Evolutionary conservation across 2,113 vertebrate species (phyloP), one percentile per base, ranked within the genome.

Genomic region (Dasyprocta punctata): DNA sequence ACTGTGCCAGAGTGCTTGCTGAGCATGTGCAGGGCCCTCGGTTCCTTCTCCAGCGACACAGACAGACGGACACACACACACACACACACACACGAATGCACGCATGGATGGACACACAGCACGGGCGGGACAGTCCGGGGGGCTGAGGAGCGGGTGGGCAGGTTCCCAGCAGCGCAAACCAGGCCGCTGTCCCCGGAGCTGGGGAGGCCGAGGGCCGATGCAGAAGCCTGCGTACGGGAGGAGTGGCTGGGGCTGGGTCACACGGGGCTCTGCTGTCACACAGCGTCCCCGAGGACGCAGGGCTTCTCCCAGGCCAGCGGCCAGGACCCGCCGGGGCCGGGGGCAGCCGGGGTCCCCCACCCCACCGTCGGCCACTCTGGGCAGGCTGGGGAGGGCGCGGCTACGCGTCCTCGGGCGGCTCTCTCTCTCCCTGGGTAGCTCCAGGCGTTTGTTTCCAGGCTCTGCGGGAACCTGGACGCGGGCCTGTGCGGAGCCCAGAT

Each of bases 401-500:
- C 67, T 20, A 16, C 67, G n/a, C 9, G 36, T n/a, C n/a, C n/a
- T 19, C n/a, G 17, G 44, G 47, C 2, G 7, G 41, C 44, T 1
- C 44, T 16, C n/a, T n/a, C n/a, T n/a, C n/a, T n/a, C n/a, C n/a
- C n/a, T n/a, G n/a, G n/a, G n/a, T n/a, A n/a, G n/a, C n/a, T n/a
- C n/a, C n/a, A n/a, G n/a, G n/a, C n/a, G n/a, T n/a, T 77, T 26
- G 44, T 47, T 77, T 26, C 47, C 30, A 52, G 28, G 77, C 16
- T 9, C 47, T 0, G 75, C 16, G 30, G 73, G 73, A 11, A 19
- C 54, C 17, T 56, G 54, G 16, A 56, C 10, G 54, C 24, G 22
- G 17, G 41, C 44, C 11, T 22, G 5, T 20, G 49, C 77, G 19
- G 47, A 1, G 28, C 26, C 9, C 2, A 0, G 8, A 12, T 4